These are phyloP conservation scores for Himalopsyche tibetana DNA, from an alignment of 2,888 invertebrate genomes.

Conservation along the genomic window DNA sequence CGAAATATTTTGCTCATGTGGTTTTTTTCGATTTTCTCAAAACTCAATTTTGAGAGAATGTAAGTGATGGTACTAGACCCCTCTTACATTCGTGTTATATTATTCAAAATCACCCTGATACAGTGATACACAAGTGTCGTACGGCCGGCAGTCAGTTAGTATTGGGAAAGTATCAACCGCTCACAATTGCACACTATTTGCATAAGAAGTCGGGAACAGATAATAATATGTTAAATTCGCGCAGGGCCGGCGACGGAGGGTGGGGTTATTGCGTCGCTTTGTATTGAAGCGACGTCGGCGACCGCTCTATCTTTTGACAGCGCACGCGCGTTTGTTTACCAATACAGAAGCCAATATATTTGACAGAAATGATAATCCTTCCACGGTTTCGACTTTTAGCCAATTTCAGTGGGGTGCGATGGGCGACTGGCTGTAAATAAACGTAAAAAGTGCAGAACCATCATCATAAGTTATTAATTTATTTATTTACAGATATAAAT, in stretches of 20 bases:
- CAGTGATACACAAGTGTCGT: background rate
- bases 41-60: no score
- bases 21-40: no score
- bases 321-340: slow-evolving; percentile 58
- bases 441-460: no score
- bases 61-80: no score
- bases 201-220: slow-evolving; percentile 16
- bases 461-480: no score
- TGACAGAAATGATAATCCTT: slow-evolving; percentile 50
- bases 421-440: no score
- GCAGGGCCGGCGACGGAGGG: background rate
- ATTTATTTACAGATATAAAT: no score
- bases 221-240: slow-evolving; percentile 36
- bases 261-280: slow-evolving; percentile 46
- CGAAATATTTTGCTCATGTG: no score
- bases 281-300: slow-evolving; percentile 48
- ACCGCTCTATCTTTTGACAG: slow-evolving; percentile 57
- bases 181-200: slow-evolving; percentile 15
- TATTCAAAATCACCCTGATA: no score
- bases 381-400: slow-evolving; percentile 15
- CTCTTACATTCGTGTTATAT: no score
- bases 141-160: background rate
- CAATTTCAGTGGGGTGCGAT: slow-evolving; percentile 7
- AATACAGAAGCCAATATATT: slow-evolving; percentile 49
- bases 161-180: slow-evolving; percentile 25